Evolutionary conservation across 2,888 invertebrate species (phyloP).

Genomic region (Rhagophthalmus giganteus): DNA sequence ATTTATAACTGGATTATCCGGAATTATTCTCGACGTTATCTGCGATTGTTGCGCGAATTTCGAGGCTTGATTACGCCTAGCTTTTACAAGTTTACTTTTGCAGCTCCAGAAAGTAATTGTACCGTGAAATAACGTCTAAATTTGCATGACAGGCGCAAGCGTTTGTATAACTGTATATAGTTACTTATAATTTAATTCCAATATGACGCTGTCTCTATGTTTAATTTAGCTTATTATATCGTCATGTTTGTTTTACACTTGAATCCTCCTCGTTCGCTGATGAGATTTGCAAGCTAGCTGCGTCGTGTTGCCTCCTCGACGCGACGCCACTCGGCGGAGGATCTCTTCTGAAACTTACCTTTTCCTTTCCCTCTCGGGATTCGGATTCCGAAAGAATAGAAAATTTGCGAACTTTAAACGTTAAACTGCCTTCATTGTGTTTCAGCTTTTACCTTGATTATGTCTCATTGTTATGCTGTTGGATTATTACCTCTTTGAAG

Average conservation of each 20-base stretch:
- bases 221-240: conserved; percentile 53
- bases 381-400: conserved; percentile 34
- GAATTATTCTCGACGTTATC: conserved; percentile 28
- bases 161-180: conserved; percentile 43
- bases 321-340: too few species aligned
- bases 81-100: conserved; percentile 39
- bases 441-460: conserved; percentile 47
- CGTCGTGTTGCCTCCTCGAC: conserved; percentile 22
- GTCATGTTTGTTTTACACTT: conserved; percentile 51
- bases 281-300: conserved; percentile 45
- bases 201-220: conserved; percentile 49
- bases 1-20: conserved; percentile 31
- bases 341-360: too few species aligned
- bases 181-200: conserved; percentile 50
- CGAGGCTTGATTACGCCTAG: conserved; percentile 27
- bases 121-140: conserved; percentile 47
- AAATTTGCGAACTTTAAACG: conserved; percentile 42
- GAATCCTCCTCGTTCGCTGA: conserved; percentile 48
- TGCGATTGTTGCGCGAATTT: conserved; percentile 25
- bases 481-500: conserved; percentile 41
- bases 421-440: conserved; percentile 40
- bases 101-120: conserved; percentile 39
- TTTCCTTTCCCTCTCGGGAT: too few species aligned
- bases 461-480: conserved; percentile 47
- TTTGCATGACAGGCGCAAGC: conserved; percentile 48